Conservation (phyloP, 2,888 invertebrate species). For the Drosophila putrida region DNA sequence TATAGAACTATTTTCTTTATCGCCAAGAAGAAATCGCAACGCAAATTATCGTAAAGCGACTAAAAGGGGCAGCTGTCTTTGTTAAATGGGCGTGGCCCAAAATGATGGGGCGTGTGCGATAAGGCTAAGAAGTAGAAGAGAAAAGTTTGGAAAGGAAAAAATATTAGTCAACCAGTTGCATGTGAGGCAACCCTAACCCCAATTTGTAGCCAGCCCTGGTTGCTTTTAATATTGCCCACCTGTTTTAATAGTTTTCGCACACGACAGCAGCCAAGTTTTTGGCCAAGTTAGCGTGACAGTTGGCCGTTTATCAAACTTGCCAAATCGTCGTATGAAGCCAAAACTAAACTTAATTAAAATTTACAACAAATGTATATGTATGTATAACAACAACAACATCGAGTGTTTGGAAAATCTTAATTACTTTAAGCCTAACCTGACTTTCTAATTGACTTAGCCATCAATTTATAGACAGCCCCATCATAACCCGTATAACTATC, state of each 20-base stretch:
- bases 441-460: conserved; percentile 59
- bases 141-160: conserved; percentile 3
- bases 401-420: conserved; percentile 41
- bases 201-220: conserved; percentile 1
- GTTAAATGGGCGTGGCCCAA: conserved; percentile 2
- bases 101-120: conserved; percentile 38
- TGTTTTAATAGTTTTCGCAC: conserved; percentile 72
- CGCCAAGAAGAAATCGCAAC: conserved; percentile 61
- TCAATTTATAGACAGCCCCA: conserved; percentile 25
- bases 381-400: conserved; percentile 12
- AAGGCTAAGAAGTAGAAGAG: conserved; percentile 5
- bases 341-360: conserved; percentile 72
- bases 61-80: conserved; percentile 8
- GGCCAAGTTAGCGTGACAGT: conserved; percentile 73
- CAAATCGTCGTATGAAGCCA: conserved; percentile 49
- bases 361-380: conserved; percentile 28
- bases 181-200: conserved; percentile 7
- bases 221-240: conserved; percentile 58
- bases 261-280: conserved; percentile 63
- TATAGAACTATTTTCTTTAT: conserved; percentile 78
- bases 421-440: conserved; percentile 46
- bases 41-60: conserved; percentile 40
- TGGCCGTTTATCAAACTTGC: conserved; percentile 56
- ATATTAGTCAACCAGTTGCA: conserved; percentile 77
- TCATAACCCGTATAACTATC: conserved; percentile 3